Conservation (phyloP, 2,797 vertebrate species). For the Gephyroberyx darwinii region DNA sequence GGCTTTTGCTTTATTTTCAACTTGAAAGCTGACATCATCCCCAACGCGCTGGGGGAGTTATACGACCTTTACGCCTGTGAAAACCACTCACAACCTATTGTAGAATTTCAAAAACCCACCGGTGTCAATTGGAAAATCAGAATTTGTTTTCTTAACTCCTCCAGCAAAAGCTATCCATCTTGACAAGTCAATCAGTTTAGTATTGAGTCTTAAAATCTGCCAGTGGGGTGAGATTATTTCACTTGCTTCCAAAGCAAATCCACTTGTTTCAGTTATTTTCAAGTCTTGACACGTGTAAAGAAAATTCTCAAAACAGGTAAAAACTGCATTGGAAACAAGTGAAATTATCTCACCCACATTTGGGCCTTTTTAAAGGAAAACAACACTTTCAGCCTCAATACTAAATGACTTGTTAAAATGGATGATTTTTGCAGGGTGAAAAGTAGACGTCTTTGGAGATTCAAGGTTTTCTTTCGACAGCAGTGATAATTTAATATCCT, state of each 20-base stretch:
- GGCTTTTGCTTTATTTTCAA: conserved; percentile 49
- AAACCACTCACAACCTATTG: conserved; percentile 52
- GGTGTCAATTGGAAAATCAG: conserved; percentile 53
- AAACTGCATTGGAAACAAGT: neutral
- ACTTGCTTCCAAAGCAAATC: conserved; percentile 15
- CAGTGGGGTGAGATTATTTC: no score
- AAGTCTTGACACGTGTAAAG: conserved; percentile 20
- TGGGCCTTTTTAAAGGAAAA: conserved; percentile 24
- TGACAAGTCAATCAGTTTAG: conserved; percentile 47
- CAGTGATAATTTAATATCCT: conserved; percentile 61
- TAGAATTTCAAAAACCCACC: conserved; percentile 29
- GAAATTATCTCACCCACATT: conserved; percentile 35
- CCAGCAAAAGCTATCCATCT: conserved; percentile 46
- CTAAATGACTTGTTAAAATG: conserved; percentile 10
- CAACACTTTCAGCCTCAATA: neutral
- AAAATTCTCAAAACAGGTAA: conserved; percentile 8
- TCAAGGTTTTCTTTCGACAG: conserved; percentile 50
- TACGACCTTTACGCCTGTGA: conserved; percentile 58
- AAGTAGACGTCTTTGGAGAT: conserved; percentile 37
- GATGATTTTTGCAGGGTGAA: conserved; percentile 29
- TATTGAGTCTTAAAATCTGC: conserved; percentile 36
- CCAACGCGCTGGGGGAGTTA: conserved; percentile 51
- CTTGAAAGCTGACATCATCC: conserved; percentile 60
- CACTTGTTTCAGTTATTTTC: conserved; percentile 51
- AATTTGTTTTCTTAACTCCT: conserved; percentile 48